Evolutionary conservation across 1,140 invertebrate species (phyloP), one percentile per base, ranked within the genome.

Genomic region (Zaprionus tsacasi): DNA sequence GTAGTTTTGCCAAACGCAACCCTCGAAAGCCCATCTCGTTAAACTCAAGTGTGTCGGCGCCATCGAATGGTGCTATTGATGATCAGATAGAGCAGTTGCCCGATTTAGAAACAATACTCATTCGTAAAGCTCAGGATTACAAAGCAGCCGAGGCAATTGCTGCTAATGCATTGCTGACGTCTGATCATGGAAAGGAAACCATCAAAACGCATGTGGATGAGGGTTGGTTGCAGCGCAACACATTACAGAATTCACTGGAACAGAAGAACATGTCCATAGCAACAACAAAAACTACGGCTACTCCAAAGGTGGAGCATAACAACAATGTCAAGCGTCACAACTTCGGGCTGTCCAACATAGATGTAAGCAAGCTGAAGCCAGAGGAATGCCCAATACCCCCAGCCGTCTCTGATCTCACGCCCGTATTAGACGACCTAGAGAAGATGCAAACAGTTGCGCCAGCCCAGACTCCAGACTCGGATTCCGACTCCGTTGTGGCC

Each of bases 1-100:
- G 64, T 17, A 80, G 86, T 95, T 96, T 92, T 93, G 85, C 94
- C 25, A 95, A 96, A 83, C 93, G 96, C 69, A 97, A 97, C 93
- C 96, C 96, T 12, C 94, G 96, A 83, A 97, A 97, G 92, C 94
- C 95, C 0, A 70, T 95, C n/a, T 59, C 77, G 0, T 15, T 66
- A 8, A 85, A 81, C 58, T 45, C 45, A 8, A 48, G 64, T 21
- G 43, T 1, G n/a, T 12, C 6, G 13, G 3, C 27, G 25, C n/a
- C 58, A 0, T 68, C 57, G 4, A 48, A 0, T 21, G 21, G 21
- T 7, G 5, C 13, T 27, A 13, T 0, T 13, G 58, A 52, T 0
- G 65, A 71, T 25, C 10, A 55, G 2, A 7, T 12, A 0, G 85
- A 85, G n/a, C 58, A 89, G 33, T 40, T 93, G 48, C 91, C 85